phyloP scores from a whole-genome alignment of 2,888 invertebrate genomes.

The Silvanus unidentatus region DNA sequence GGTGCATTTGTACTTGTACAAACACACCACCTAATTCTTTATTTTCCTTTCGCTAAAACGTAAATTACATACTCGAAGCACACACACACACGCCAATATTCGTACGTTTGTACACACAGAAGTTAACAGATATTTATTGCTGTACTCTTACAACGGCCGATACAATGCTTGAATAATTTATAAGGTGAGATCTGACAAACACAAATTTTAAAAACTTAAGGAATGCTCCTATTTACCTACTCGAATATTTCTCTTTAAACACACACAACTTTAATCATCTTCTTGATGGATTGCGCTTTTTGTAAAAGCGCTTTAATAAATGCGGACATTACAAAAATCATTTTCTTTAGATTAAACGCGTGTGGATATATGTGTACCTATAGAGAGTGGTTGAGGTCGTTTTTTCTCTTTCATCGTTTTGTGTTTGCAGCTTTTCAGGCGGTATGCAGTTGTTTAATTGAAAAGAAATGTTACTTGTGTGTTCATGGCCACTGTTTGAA shows the following conservation, averaged over 20 bases:
- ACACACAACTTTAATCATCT: constrained; percentile 31
- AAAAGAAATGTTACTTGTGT: constrained; percentile 10
- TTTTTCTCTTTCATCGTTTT: no score
- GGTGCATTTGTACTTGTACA: constrained; percentile 7
- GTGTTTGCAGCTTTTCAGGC: background rate
- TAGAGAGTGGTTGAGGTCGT: no score
- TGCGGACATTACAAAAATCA: constrained; percentile 9
- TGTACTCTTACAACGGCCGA: constrained; percentile 25
- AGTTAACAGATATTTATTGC: constrained; percentile 42
- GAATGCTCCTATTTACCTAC: constrained; percentile 43
- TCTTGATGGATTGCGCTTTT: constrained; percentile 24
- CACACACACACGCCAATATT: constrained; percentile 18
- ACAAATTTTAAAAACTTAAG: constrained; percentile 43
- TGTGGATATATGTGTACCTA: no score
- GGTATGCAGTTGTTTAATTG: constrained; percentile 10
- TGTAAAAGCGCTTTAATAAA: constrained; percentile 6
- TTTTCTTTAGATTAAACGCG: no score
- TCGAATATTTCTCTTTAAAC: constrained; percentile 36
- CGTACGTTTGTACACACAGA: constrained; percentile 20
- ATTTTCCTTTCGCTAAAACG: constrained; percentile 34
- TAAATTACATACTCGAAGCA: constrained; percentile 34
- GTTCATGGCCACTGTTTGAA: background rate
- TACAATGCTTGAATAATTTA: constrained; percentile 45
- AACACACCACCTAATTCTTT: constrained; percentile 20
- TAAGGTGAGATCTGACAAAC: constrained; percentile 46